Conservation (phyloP, 37 sponge, comb jelly and placozoan genomes). For the Petrosia ficiformis region DNA sequence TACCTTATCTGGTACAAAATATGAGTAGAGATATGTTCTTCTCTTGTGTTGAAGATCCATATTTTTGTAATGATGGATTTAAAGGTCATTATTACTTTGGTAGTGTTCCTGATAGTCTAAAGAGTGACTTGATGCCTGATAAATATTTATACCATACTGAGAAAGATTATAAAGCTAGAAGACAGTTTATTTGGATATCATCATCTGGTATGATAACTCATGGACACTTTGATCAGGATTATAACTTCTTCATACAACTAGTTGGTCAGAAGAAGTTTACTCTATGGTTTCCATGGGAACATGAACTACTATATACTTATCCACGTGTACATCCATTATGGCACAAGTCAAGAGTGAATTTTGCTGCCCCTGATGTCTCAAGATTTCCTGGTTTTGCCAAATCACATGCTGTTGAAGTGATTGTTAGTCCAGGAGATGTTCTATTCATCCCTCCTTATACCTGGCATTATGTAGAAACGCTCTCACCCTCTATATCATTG, state of each 20-base stretch:
- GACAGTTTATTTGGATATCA: constrained; percentile 90
- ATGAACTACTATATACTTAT: constrained; percentile 73
- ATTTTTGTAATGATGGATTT: constrained; percentile 39
- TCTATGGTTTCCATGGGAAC: constrained; percentile 72
- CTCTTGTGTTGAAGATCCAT: constrained; percentile 18
- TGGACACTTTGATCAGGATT: constrained; percentile 89
- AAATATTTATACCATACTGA: constrained; percentile 46
- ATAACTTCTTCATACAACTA: constrained; percentile 85
- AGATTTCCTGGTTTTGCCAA: constrained; percentile 62
- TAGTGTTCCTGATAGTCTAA: constrained; percentile 39
- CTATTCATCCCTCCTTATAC: constrained; percentile 88
- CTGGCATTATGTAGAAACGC: constrained; percentile 93
- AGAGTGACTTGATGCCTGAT: constrained; percentile 46
- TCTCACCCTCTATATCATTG: constrained; percentile 80
- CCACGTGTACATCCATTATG: constrained; percentile 92
- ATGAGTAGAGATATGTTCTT: constrained; percentile 68
- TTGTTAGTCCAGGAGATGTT: constrained; percentile 76
- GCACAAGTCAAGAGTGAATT: constrained; percentile 90
- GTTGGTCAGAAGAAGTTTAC: constrained; percentile 82
- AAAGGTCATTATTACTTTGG: constrained; percentile 85
- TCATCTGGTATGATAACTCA: constrained; percentile 91
- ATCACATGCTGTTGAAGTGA: constrained; percentile 65
- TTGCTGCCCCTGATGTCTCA: constrained; percentile 35
- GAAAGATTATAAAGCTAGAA: constrained; percentile 40
- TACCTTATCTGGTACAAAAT: constrained; percentile 60